phyloP scores from a whole-genome alignment of 2,888 invertebrate genomes.

The Sphecodes monilicornis region DNA sequence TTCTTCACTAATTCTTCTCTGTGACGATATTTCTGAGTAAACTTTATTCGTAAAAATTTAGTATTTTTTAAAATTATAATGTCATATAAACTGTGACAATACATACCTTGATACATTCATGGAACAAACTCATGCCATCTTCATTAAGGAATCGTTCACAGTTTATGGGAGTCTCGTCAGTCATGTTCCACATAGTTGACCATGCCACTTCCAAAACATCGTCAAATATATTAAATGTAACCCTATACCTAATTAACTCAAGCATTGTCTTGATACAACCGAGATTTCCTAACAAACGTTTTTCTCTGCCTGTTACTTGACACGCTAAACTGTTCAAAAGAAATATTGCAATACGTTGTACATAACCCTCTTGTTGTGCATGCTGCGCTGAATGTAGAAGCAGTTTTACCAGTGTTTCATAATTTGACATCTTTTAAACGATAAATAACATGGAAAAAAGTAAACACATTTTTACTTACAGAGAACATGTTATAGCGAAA shows the following conservation, averaged over 20 bases:
- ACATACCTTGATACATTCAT: conserved; percentile 93
- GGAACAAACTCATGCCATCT: conserved; percentile 95
- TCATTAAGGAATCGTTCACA: conserved; percentile 95
- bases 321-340: conserved; percentile 97
- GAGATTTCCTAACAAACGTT: conserved; percentile 94
- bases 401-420: conserved; percentile 93
- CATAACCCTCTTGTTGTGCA: conserved; percentile 94
- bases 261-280: conserved; percentile 95
- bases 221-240: conserved; percentile 92
- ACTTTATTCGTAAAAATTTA: conserved; percentile 18
- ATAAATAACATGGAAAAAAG: conserved; percentile 24
- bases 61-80: not conserved
- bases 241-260: conserved; percentile 92
- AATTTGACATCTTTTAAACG: conserved; percentile 92
- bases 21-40: conserved; percentile 91
- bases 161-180: conserved; percentile 98
- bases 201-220: conserved; percentile 99
- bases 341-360: conserved; percentile 97
- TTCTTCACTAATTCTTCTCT: conserved; percentile 96
- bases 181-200: conserved; percentile 99
- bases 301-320: conserved; percentile 97
- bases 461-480: not conserved
- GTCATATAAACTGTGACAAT: conserved; percentile 56
- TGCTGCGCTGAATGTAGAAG: conserved; percentile 93
- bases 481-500: not conserved